These are phyloP conservation scores for Tenualosa thibaudeaui DNA, from an alignment of 2,797 vertebrate genomes.

Conservation along the genomic window DNA sequence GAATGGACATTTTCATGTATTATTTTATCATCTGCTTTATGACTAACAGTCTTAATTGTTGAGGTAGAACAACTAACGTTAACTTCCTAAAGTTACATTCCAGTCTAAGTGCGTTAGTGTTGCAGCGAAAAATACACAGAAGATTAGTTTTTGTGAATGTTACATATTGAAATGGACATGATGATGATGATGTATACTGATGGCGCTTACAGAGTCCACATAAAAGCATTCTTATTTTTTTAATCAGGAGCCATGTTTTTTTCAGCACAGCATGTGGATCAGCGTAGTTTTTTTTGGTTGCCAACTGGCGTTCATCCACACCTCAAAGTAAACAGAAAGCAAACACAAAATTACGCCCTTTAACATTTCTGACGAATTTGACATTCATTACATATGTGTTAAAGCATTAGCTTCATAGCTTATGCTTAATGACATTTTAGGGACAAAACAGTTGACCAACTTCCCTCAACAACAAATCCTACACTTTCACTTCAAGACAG, in stretches of 20 bases:
- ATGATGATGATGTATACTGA: not conserved
- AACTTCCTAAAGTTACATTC: constrained; percentile 22
- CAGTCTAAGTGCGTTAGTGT: not conserved
- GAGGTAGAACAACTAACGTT: constrained; percentile 1
- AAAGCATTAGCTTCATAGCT: not conserved
- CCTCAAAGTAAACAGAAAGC: not conserved
- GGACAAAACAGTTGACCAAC: not conserved
- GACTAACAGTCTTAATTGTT: not conserved
- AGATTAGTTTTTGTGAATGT: not conserved
- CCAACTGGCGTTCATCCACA: not conserved
- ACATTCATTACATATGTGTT: not conserved
- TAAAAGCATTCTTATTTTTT: not conserved
- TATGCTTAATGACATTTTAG: not conserved
- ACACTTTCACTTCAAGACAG: not conserved
- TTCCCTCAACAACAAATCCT: not conserved
- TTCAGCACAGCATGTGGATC: not conserved
- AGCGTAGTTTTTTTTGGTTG: not conserved
- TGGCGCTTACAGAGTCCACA: not conserved
- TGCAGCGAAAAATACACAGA: not conserved
- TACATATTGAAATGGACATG: not conserved
- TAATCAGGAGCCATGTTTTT: not conserved
- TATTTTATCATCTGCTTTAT: not conserved
- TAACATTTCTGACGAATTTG: not conserved
- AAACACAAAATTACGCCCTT: not conserved
- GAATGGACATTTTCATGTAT: not conserved